Conservation (phyloP, 2,888 invertebrate species). For the Agrotis segetum region DNA sequence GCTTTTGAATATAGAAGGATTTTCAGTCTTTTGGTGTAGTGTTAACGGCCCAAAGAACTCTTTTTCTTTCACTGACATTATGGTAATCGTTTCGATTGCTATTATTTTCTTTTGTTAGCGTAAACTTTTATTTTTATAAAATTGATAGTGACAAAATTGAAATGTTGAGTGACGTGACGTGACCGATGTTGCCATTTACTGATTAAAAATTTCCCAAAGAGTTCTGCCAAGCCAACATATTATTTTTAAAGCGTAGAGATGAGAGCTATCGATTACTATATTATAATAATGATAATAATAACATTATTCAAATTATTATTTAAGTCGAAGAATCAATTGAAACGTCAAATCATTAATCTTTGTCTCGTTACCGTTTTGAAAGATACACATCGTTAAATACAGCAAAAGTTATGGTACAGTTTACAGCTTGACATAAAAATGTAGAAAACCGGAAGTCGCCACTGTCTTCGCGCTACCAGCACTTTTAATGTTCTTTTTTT, state of each 20-base stretch:
- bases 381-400: no score
- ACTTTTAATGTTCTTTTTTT: no score
- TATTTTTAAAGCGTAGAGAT: no score
- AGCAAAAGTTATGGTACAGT: no score
- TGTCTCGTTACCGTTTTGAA: not conserved
- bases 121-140: not conserved
- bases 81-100: slow-evolving; percentile 9
- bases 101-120: not conserved
- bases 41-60: slow-evolving; percentile 87
- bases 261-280: no score
- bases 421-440: no score
- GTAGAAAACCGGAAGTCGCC: no score
- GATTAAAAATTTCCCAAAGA: not conserved
- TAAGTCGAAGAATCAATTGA: no score
- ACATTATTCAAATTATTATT: not conserved
- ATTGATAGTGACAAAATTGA: slow-evolving; percentile 6
- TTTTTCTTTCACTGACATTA: slow-evolving; percentile 79
- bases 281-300: no score
- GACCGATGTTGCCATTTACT: slow-evolving; percentile 2
- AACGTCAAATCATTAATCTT: not conserved
- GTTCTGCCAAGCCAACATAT: not conserved
- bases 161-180: not conserved
- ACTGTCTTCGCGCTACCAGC: no score
- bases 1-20: slow-evolving; percentile 83
- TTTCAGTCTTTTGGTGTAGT: slow-evolving; percentile 82